phyloP scores from a whole-genome alignment of 1,140 invertebrate species.

The Dreissena polymorpha region DNA sequence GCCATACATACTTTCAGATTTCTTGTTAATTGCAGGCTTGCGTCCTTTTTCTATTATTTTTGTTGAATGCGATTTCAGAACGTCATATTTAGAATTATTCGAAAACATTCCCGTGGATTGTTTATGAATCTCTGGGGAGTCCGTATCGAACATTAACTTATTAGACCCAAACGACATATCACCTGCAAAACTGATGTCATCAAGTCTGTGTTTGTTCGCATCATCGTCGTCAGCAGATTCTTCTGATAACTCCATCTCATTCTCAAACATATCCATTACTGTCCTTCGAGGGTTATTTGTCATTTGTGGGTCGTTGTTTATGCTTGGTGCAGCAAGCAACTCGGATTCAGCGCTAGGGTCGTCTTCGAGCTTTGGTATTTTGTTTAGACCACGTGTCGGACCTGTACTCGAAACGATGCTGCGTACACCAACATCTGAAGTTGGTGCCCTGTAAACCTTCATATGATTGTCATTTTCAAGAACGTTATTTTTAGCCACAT shows the following conservation, averaged over 20 bases:
- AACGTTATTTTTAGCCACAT: not conserved
- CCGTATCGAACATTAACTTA: conserved; percentile 13
- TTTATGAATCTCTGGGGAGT: conserved; percentile 9
- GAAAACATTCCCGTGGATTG: conserved; percentile 6
- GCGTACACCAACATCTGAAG: conserved; percentile 29
- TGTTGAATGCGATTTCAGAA: conserved; percentile 9
- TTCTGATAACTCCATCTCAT: not conserved
- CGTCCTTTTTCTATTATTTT: not conserved
- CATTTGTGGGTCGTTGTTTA: too few species aligned
- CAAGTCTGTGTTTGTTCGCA: not conserved
- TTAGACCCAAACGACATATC: conserved; percentile 30
- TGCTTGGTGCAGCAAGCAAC: too few species aligned
- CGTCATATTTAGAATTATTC: conserved; percentile 16
- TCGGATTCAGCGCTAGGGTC: too few species aligned
- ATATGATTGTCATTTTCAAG: not conserved
- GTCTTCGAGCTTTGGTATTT: conserved; percentile 18
- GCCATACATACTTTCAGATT: conserved; percentile 63
- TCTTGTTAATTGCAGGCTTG: not conserved
- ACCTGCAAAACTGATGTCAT: conserved; percentile 30
- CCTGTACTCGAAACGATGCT: not conserved
- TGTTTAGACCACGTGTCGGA: not conserved
- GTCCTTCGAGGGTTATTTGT: not conserved
- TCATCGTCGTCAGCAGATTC: not conserved
- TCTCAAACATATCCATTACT: conserved; percentile 7
- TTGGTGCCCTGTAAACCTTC: conserved; percentile 18